These are phyloP conservation scores for Geococcyx californianus DNA, from an alignment of 2,113 vertebrate genomes.

Conservation along the genomic window DNA sequence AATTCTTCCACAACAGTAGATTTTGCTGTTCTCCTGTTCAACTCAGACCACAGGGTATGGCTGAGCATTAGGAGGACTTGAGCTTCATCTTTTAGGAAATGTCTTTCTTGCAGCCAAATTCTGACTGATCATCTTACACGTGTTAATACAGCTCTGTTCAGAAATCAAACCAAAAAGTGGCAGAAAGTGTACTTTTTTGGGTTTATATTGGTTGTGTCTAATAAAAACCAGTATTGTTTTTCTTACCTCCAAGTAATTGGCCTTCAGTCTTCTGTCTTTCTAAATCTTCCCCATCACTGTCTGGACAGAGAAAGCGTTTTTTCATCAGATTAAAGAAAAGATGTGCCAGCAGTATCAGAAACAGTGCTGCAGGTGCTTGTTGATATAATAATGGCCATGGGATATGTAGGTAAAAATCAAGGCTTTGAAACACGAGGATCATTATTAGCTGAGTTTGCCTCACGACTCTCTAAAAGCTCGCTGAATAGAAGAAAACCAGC, in stretches of 20 bases:
- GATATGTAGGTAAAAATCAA: neutral
- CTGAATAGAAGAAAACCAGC: neutral
- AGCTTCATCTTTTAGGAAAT: neutral
- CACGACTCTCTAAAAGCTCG: neutral
- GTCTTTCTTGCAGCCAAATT: neutral
- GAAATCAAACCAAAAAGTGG: neutral
- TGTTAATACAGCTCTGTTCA: neutral
- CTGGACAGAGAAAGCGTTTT: neutral
- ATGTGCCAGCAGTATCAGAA: neutral
- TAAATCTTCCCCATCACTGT: neutral
- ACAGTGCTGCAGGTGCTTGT: neutral
- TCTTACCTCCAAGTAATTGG: neutral
- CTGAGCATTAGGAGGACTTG: neutral
- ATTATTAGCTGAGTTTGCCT: neutral
- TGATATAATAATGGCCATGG: neutral
- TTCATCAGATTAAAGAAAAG: neutral
- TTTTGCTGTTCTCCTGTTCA: neutral
- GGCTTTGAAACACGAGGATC: neutral
- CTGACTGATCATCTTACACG: neutral
- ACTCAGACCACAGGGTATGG: neutral
- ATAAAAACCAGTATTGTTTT: neutral
- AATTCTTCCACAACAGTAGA: neutral
- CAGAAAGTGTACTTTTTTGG: neutral
- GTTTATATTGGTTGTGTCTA: neutral
- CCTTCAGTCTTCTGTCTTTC: neutral